Base-by-base conservation (phyloP, 1,140 invertebrate species). In the Palaemon carinicauda region DNA sequence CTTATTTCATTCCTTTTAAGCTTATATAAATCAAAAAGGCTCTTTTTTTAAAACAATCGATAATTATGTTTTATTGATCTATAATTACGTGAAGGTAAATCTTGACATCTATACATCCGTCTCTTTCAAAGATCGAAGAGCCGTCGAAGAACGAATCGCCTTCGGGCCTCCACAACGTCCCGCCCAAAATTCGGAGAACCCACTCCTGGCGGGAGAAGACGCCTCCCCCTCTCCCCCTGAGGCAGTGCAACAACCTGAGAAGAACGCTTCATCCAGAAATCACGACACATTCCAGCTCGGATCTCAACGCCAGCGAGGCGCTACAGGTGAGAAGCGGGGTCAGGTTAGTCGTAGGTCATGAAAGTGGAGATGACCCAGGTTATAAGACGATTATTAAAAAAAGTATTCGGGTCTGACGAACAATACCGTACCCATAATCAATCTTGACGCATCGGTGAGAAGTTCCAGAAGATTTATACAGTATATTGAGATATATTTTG, bases 161-260 rank as follows among this genome's bases (percentile, higher is more conserved):
- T n/a, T n/a, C 19, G 17, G 21, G 33, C 2, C 73, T 17, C 15
- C 21, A 75, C 12, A 33, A 3, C 9, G 15, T 41, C 15, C 41
- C 73, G 17, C 5, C 41, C 41, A 51, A 31, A 29, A 17, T 41
- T 21, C 73, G 27, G 19, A 33, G 73, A 21, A 31, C 73, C 41
- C 90, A 91, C 31, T 90, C 91, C 87, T 89, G 90, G 54, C 69
- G 50, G 81, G 52, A 87, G 74, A 84, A 53, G 21, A 80, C 52
- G n/a, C 65, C 51, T 15, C 60, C 19, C 24, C 69, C 52, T 21
- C 74, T 33, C 24, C 84, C 29, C 0, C 71, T 19, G 24, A 88
- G 80, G 17, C 65, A 31, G 29, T 69, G 65, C 65, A 69, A 31
- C 4, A 69, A 19, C 65, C 65, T 31, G 0, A 60, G 81, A 56